Evolutionary conservation across 2,113 vertebrate genomes (phyloP), one percentile per base, ranked within the genome.

Genomic region (Cryptomyrus ogoouensis): DNA sequence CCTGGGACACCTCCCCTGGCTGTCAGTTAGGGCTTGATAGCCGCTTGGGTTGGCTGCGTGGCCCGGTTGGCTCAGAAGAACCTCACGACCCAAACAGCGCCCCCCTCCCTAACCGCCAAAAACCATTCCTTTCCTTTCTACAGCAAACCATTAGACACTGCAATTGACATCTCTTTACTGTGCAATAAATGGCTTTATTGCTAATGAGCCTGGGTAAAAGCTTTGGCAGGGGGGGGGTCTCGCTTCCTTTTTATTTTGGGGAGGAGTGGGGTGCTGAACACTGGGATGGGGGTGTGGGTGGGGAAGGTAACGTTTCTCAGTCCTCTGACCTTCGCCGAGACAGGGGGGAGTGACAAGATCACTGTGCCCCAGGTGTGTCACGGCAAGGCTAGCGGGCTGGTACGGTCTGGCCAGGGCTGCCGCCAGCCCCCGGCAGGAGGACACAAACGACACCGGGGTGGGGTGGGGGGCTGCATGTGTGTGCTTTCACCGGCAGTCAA

Each of bases 81-180:
- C 92, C 91, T 89, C 92, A 91, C 87, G 89, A 91, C 90, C 89
- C 94, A 95, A 94, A 83, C 89, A 47, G 50, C 27, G 94, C 93
- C 96, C 95, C 95, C 92, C 91, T 92, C 90, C 92, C 91, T 12
- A 92, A 83, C 90, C 87, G 90, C 94, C 93, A 93, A 91, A 92
- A 88, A 50, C 88, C 92, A 91, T 52, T 12, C 47, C n/a, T 47
- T 52, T 12, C 47, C n/a, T 47, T 50, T 93, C 93, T 87, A 90
- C 90, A 92, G 92, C 93, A 91, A 70, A 62, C 94, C 92, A 89
- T 93, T 93, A 94, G 93, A 94, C 93, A 91, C 89, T 90, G 93
- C 95, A 92, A 93, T 91, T 91, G 93, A 94, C 93, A 92, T 93
- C 91, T 91, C 90, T 96, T 96, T 95, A 96, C 95, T 93, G 95